Percentiles rank a stretch among this genome's conserved stretches.
Evolutionary conservation across 2,888 invertebrate genomes (phyloP).

Genomic region (Periphyllus acericola): DNA sequence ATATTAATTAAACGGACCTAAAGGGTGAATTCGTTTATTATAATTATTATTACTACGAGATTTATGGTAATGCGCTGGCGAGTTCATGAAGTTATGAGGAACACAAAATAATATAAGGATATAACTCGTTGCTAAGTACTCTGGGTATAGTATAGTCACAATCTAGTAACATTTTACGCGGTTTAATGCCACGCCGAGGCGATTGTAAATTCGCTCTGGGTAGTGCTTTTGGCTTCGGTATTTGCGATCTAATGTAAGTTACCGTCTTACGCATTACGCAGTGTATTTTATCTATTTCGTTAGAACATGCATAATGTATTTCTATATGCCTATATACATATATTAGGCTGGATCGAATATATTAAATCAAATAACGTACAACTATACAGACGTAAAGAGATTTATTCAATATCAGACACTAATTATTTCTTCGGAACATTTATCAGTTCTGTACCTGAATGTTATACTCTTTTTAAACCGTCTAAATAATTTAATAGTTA

Average conservation of each 20-base stretch:
- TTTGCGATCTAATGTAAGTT: constrained; percentile 23
- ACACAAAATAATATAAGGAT: too few species aligned
- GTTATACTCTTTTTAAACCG: too few species aligned
- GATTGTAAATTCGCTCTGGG: background rate
- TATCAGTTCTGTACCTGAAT: too few species aligned
- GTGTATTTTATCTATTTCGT: background rate
- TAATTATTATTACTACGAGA: background rate
- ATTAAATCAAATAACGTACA: too few species aligned
- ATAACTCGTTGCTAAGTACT: too few species aligned
- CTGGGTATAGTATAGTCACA: background rate
- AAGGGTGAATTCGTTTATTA: background rate
- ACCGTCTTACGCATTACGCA: background rate
- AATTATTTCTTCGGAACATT: too few species aligned
- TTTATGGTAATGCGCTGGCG: background rate
- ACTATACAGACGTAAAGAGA: too few species aligned
- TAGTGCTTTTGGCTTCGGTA: background rate
- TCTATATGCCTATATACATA: too few species aligned
- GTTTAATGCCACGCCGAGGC: background rate
- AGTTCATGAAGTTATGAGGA: background rate
- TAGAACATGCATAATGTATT: background rate
- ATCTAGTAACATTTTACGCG: background rate
- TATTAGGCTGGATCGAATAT: too few species aligned
- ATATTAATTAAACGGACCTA: background rate
- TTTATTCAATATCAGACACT: too few species aligned
- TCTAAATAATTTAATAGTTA: too few species aligned